phyloP scores from a whole-genome alignment of 92 coral and sea anemone genomes.

The Muricea muricata region DNA sequence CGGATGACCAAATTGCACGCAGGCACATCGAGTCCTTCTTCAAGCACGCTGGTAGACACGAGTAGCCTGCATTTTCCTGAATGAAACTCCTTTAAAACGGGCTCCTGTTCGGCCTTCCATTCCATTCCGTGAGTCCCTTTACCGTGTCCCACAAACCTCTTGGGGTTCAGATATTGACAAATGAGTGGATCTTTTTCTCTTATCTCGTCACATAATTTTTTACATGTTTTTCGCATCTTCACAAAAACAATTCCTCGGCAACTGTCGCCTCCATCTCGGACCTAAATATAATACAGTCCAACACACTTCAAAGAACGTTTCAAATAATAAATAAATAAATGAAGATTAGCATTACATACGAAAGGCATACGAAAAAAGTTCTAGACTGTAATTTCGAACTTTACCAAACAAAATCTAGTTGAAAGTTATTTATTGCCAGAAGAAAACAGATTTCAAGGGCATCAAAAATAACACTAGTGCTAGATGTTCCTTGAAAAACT shows the following conservation, averaged over 20 bases:
- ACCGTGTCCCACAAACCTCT: conserved; percentile 88
- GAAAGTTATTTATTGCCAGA: no score
- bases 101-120: conserved; percentile 94
- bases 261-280: conserved; percentile 53
- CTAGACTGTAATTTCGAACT: no score
- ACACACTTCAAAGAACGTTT: no score
- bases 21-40: conserved; percentile 98
- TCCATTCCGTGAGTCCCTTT: conserved; percentile 92
- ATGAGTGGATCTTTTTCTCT: conserved; percentile 55
- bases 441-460: no score
- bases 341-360: no score
- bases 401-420: no score
- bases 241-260: conserved; percentile 91
- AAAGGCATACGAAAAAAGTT: no score
- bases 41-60: conserved; percentile 86
- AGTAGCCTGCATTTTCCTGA: conserved; percentile 87
- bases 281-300: conserved; percentile 18
- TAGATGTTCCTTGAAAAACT: no score
- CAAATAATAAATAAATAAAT: no score
- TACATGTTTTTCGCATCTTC: conserved; percentile 87
- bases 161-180: conserved; percentile 70
- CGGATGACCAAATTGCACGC: conserved; percentile 93
- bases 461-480: no score
- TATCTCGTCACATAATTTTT: conserved; percentile 81
- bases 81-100: conserved; percentile 79